Percentiles rank a stretch among this genome's conserved stretches.
Evolutionary conservation across 2,113 vertebrate genomes (phyloP).

Genomic region (Stomatorhinus ivindoensis): DNA sequence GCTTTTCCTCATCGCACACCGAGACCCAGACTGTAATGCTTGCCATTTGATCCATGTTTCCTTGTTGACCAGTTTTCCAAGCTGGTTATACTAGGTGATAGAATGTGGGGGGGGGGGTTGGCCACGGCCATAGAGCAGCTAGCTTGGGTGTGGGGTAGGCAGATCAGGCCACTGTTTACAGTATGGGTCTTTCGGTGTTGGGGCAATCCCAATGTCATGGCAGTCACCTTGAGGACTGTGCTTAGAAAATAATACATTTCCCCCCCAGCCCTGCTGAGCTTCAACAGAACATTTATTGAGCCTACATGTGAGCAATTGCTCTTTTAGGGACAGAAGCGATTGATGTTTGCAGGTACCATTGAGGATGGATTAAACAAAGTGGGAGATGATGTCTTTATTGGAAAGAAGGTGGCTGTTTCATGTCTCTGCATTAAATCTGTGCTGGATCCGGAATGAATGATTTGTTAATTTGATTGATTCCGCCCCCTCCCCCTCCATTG

Average conservation of each 20-base stretch:
- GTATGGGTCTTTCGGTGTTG: conserved; percentile 7
- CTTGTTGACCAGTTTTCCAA: not conserved
- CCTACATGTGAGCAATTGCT: conserved; percentile 46
- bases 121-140: not conserved
- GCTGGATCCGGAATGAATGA: conserved; percentile 57
- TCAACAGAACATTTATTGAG: conserved; percentile 37
- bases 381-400: conserved; percentile 50
- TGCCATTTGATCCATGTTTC: not conserved
- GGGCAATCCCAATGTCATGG: conserved; percentile 34
- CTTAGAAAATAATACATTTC: conserved; percentile 22
- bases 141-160: not conserved
- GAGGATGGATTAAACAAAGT: conserved; percentile 34
- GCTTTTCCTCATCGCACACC: not conserved
- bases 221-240: conserved; percentile 42
- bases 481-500: conserved; percentile 45
- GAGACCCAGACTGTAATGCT: not conserved
- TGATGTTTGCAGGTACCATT: conserved; percentile 37
- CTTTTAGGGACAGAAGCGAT: conserved; percentile 50
- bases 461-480: conserved; percentile 54
- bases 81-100: not conserved
- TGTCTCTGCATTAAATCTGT: conserved; percentile 55
- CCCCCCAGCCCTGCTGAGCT: not conserved
- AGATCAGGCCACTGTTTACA: conserved; percentile 1
- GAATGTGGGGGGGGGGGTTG: not conserved
- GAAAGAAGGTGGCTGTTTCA: conserved; percentile 53